Base-by-base conservation (phyloP, 2,113 vertebrate genomes). In the Alethe diademata region DNA sequence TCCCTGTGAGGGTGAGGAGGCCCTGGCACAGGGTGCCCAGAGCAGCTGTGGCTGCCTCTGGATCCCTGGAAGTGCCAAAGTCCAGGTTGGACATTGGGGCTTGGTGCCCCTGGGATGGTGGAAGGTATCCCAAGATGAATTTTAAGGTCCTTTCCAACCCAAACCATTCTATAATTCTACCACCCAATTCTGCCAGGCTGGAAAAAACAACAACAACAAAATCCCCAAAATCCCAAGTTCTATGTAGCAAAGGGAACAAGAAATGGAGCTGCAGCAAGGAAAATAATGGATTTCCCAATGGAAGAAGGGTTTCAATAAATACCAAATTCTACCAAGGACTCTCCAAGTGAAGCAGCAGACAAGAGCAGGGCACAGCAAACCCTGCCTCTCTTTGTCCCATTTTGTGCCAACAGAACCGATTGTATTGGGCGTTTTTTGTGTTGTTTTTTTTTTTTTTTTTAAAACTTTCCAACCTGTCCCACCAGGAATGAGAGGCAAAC, bases 1-100 rank as follows among this genome's bases (percentile, higher is more conserved):
- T 53, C 2, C 4, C 8, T 53, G 16, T 1, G 33, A 67, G n/a
- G 7, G 12, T 43, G 36, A 2, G 0, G 0, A 58, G 4, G 12
- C 5, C 5, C 8, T 70, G 56, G 40, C 4, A 47, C 1, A 8
- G 48, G 2, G 1, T 31, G 0, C 24, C 60, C 45, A 38, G 38
- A 53, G 26, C 0, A 66, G 78, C n/a, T 60, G 69, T 47, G 69
- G 45, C 69, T 60, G 53, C 19, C 9, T 6, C 11, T 40, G 50
- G 35, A 67, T 60, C 61, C n/a, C 69, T 67, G 78, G 38, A 0
- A 67, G 9, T 31, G 45, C 5, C 47, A 40, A 35, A 89, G 24
- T 24, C 24, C 54, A 35, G 38, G 47, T 0, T 47, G 69, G 14
- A 22, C 3, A 0, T 9, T 54, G 53, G 36, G 22, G 6, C 33